phyloP scores from a whole-genome alignment of 2,888 invertebrate genomes.

The Melinaea menophilus region DNA sequence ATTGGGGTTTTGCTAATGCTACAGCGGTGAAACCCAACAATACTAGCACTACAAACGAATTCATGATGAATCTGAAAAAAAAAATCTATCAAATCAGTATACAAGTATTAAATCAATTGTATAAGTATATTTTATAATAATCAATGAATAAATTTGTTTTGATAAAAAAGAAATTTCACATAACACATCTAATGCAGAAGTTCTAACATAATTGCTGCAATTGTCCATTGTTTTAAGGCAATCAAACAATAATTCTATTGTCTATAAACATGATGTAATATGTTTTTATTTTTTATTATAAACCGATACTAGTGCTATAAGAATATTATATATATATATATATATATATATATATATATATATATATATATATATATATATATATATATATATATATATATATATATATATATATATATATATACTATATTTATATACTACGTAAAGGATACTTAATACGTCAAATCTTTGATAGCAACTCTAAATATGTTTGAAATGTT shows the following conservation, averaged over 20 bases:
- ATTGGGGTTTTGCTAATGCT: conserved; percentile 56
- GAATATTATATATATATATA: no score
- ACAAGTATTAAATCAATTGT: background rate
- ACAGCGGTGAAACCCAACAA: conserved; percentile 56
- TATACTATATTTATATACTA: no score
- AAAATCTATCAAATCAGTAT: conserved; percentile 6
- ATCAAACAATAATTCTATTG: conserved; percentile 34
- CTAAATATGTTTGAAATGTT: no score
- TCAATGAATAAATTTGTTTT: background rate
- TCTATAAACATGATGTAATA: conserved; percentile 8
- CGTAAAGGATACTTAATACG: no score
- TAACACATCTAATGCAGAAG: background rate
- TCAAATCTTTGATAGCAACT: no score
- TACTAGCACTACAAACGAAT: conserved; percentile 55
- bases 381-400: no score
- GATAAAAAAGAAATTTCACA: background rate
- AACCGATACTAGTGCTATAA: background rate
- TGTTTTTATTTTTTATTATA: background rate
- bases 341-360: no score
- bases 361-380: no score
- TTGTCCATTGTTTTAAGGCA: conserved; percentile 59
- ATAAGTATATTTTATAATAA: background rate
- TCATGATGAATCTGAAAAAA: conserved; percentile 60
- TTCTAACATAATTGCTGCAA: conserved; percentile 44
- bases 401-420: no score